Evolutionary conservation across 2,797 vertebrate genomes (phyloP), one percentile per base, ranked within the genome.

Genomic region (Nothura maculosa): DNA sequence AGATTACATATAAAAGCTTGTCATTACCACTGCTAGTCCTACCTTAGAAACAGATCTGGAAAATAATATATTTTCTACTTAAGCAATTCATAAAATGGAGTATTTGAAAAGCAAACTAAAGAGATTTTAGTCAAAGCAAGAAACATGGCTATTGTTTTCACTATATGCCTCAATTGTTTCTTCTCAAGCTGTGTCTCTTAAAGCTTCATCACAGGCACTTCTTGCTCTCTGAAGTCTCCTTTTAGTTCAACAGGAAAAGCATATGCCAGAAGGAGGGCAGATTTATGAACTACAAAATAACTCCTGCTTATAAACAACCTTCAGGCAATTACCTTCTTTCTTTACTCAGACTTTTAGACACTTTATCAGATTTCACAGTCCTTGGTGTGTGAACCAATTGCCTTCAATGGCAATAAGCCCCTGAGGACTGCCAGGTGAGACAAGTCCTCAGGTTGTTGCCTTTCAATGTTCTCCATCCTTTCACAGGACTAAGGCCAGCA

Each of bases 171-270:
- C 62, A 30, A 80, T 47, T 74, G 32, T 67, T 86, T 90, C 86
- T 48, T 81, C 87, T 94, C 89, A 79, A 87, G 73, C 76, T 87
- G 50, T 87, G 63, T 36, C 43, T 92, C 68, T 93, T 75, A 93
- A 88, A 43, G 52, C 22, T 43, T 87, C 80, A 83, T 93, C 92
- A 92, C 38, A 89, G 54, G 72, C 27, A 80, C 21, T 72, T 32
- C 8, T 57, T 69, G 15, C 34, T 75, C 54, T 90, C 69, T 69
- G 21, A 74, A 81, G 42, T 43, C 48, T 92, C 61, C 81, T 92
- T 67, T 0, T 0, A 85, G n/a, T 30, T 66, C 50, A 87, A 79
- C n/a, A 75, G 42, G 48, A 87, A 94, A 90, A 89, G 73, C 32
- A 80, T 54, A 69, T 94, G 88, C 57, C 58, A 60, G 61, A 30